Evolutionary conservation across 2,888 invertebrate species (phyloP), one percentile per base, ranked within the genome.

Genomic region (Synanthedon tipuliformis): DNA sequence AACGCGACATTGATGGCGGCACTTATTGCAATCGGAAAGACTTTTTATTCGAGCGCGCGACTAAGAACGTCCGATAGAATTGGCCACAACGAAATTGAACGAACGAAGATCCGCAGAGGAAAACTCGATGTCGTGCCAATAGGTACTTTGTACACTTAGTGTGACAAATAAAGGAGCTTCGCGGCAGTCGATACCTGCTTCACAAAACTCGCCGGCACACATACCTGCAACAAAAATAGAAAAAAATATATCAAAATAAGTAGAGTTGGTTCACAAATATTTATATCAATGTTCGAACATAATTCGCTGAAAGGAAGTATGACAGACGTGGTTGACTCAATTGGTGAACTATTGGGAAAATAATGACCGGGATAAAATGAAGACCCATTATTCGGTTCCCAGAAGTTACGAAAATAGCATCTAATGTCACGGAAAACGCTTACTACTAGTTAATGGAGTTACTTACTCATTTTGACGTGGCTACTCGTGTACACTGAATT

Each of bases 1-100:
- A 85, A 84, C 80, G 74, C 80, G 84, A 79, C 82, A 75, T 78
- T 81, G 81, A 83, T 78, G 80, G 78, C 73, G 71, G 74, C 81
- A 79, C 80, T 85, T 85, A 85, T 85, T 85, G 85, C 81, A 78
- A 76, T 73, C 66, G 64, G 64, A 61, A 52, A 48, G 67, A 69
- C 74, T 78, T 80, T 81, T 78, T 79, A 74, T 72, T 75, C 70
- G 70, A 66, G 58, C 59, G 56, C 63, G 56, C 15, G 10, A 34
- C 8, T 8, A 34, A 34, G 15, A 23, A 61, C 59, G 59, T 61
- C 63, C 63, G 64, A 57, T 64, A 68, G 67, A 71, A 78, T 74
- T 74, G 75, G 60, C 66, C 66, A 64, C 73, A 60, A 59, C 65
- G 68, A 69, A 75, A 81, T 80, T 75, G 74, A 65, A 74, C 68